Evolutionary conservation across 2,888 invertebrate species (phyloP), one percentile per base, ranked within the genome.

Genomic region (Hypselothyrea guttata): DNA sequence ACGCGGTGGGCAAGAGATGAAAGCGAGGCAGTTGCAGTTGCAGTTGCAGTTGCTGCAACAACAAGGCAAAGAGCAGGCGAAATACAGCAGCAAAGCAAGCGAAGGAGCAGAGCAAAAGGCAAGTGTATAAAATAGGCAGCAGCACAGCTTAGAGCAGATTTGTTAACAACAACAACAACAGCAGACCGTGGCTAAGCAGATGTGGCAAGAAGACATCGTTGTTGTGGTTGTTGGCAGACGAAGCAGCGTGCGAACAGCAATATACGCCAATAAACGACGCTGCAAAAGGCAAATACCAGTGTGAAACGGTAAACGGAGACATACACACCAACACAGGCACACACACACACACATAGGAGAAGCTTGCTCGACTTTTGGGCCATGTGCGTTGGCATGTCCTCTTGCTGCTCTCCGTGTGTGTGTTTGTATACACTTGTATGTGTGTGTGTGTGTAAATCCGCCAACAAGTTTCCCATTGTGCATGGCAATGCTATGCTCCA

Each of bases 391-490:
- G 46, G 69, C 52, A 56, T 52, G 42, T 40, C 53, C 47, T 58
- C 45, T 41, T 35, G 38, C 46, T 40, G 34, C 44, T n/a, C n/a
- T 30, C n/a, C n/a, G n/a, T n/a, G n/a, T n/a, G n/a, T n/a, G n/a
- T n/a, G 22, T 22, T 22, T 22, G 5, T 22, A 22, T 22, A 5
- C 22, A 22, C 22, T 22, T 57, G 46, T 40, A n/a, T 16, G n/a
- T 54, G 12, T 31, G 30, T 30, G 22, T 30, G 12, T 45, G 27
- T 27, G 28, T 34, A 83, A 85, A 76, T 85, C 81, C 77, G 69
- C 86, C 81, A 82, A 82, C 81, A 82, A 82, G 81, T 82, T 85
- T 85, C 84, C 86, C 86, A 85, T 82, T 82, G 81, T 82, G 81
- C 84, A 75, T 5, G 22, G 22, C 22, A 2, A 41, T 52, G n/a